Evolutionary conservation across 2,113 vertebrate species (phyloP), one percentile per base, ranked within the genome.

Genomic region (Megalops atlanticus): DNA sequence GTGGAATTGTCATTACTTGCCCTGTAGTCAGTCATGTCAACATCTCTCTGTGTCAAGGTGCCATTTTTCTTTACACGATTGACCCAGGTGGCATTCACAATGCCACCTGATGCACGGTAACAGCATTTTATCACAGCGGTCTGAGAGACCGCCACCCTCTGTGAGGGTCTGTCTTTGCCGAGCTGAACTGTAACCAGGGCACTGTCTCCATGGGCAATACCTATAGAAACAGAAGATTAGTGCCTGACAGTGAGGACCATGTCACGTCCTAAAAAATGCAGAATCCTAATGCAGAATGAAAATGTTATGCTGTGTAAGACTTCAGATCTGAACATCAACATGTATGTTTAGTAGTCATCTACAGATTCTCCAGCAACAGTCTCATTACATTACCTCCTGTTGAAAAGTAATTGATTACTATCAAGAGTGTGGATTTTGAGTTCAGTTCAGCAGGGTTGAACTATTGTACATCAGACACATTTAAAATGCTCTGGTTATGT

Each of bases 61-160:
- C 27, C 76, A 8, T 0, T 15, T 3, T 0, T 0, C 12, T 35
- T 1, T 8, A 1, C 0, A 0, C 0, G 8, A 33, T 0, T 33
- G 0, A 69, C 0, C 94, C 93, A 94, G 0, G 0, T 0, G 8
- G 0, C 0, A 0, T 0, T 0, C 24, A 33, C 0, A 0, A 1
- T 0, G 0, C 0, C 0, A 0, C 0, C 0, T 0, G 0, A 0
- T 41, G 3, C 8, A 0, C 0, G 3, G 82, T 52, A 92, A 84
- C 93, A 94, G 88, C 94, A 95, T 1, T 78, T 0, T 71, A 95
- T 24, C 0, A 0, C 0, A 39, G 84, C 91, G 0, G 0, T 0
- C 0, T 40, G 0, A 2, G 1, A 27, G 4, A 86, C 0, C 0
- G 4, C 0, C 4, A 86, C 82, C 7, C 75, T 81, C 24, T 75